Evolutionary conservation across 2,888 invertebrate genomes (phyloP).

Genomic region (Arrhopalites spinosus): DNA sequence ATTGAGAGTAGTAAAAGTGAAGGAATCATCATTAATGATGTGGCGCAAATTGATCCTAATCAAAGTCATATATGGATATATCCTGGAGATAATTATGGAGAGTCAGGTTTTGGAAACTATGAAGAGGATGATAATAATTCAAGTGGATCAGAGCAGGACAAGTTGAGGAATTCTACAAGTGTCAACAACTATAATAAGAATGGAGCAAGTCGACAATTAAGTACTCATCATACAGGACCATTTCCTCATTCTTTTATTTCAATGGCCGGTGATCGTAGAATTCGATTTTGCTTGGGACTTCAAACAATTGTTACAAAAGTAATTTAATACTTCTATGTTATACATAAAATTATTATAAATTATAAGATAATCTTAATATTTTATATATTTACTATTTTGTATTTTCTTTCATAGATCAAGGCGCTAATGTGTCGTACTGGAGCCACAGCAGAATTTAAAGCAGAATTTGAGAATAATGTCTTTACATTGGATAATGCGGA

Average conservation of each 20-base stretch:
- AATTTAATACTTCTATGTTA: neutral
- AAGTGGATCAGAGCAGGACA: constrained; percentile 9
- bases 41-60: neutral
- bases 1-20: constrained; percentile 18
- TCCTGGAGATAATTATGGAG: neutral
- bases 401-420: constrained; percentile 9
- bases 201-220: no score
- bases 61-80: neutral
- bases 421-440: constrained; percentile 21
- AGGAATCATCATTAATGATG: neutral
- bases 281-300: constrained; percentile 27
- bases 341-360: neutral
- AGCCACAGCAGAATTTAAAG: constrained; percentile 8
- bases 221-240: constrained; percentile 26
- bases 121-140: neutral
- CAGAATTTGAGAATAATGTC: constrained; percentile 21
- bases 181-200: neutral
- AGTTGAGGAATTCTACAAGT: neutral
- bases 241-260: constrained; percentile 29
- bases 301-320: constrained; percentile 33
- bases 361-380: neutral
- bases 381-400: neutral
- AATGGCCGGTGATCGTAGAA: constrained; percentile 13
- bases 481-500: constrained; percentile 27
- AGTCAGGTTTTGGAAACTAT: neutral